Conservation (phyloP, 2,113 vertebrate species). For the Lagopus muta region DNA sequence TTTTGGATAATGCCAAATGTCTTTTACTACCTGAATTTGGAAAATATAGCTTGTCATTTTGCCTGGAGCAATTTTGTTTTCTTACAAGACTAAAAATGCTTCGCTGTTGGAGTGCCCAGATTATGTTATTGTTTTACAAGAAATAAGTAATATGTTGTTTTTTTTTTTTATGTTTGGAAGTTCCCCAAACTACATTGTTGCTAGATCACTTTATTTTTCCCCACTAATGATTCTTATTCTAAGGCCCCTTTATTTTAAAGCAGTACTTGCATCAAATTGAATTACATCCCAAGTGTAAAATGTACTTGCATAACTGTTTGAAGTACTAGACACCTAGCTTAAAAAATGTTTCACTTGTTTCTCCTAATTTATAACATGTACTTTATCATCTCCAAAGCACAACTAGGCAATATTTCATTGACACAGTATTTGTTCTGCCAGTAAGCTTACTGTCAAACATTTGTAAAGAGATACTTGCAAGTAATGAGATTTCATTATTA, state of each 20-base stretch:
- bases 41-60: neutral
- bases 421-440: constrained; percentile 1
- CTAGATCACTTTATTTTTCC: neutral
- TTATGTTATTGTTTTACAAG: neutral
- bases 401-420: neutral
- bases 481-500: constrained; percentile 51
- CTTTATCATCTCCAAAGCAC: neutral
- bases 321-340: neutral
- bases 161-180: neutral
- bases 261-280: neutral
- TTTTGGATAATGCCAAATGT: neutral
- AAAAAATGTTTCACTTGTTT: neutral
- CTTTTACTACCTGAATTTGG: neutral
- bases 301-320: neutral
- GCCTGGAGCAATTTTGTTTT: neutral
- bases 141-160: neutral
- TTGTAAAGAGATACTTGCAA: constrained; percentile 17
- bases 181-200: neutral
- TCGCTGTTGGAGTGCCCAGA: neutral
- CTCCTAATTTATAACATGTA: neutral
- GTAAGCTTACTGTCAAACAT: neutral
- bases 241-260: neutral
- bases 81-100: neutral
- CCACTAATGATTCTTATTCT: neutral
- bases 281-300: neutral